Evolutionary conservation across 2,797 vertebrate genomes (phyloP).

Genomic region (Schizopygopsis malacanthus): DNA sequence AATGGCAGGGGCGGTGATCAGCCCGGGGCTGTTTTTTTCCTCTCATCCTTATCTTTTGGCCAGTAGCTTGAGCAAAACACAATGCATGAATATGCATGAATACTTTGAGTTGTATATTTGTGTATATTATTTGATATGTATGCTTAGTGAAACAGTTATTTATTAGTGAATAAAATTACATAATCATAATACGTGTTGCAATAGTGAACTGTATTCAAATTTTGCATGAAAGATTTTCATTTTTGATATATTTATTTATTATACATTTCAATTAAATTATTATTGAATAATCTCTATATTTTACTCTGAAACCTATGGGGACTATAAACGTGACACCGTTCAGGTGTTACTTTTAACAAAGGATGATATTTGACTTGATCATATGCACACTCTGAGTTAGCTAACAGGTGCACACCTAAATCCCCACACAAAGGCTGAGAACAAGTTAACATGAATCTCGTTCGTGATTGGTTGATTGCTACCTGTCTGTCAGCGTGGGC

Average conservation of each 20-base stretch:
- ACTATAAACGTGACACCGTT: neutral
- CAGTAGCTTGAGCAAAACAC: constrained; percentile 44
- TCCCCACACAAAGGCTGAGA: neutral
- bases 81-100: constrained; percentile 13
- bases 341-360: constrained; percentile 33
- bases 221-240: neutral
- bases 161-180: neutral
- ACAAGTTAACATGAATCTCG: neutral
- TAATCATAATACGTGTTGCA: neutral
- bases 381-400: neutral
- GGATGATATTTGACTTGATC: constrained; percentile 13
- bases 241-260: neutral
- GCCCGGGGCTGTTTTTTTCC: constrained; percentile 47
- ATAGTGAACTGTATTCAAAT: neutral
- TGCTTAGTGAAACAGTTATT: neutral
- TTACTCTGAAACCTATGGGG: neutral
- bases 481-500: constrained; percentile 31
- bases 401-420: constrained; percentile 6
- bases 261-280: neutral
- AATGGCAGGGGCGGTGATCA: constrained; percentile 58
- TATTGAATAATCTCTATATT: neutral
- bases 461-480: constrained; percentile 35
- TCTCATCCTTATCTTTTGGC: constrained; percentile 32
- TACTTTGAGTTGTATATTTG: neutral
- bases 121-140: neutral